Percentiles rank a stretch among this genome's conserved stretches.
These are phyloP conservation scores for Catocala sponsa DNA, from an alignment of 2,888 invertebrate genomes.

Conservation along the genomic window DNA sequence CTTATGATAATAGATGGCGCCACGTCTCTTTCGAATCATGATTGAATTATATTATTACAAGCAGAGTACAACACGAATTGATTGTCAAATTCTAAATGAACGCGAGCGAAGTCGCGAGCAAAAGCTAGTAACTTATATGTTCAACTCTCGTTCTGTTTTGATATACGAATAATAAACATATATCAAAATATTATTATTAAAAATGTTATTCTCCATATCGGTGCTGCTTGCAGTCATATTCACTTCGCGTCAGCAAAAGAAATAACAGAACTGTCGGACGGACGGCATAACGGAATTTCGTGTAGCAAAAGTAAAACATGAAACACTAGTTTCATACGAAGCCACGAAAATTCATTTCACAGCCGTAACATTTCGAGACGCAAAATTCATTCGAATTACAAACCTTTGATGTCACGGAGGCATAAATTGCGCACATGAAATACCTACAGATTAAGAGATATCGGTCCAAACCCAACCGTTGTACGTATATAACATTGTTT, in stretches of 20 bases:
- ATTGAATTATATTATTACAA: no score
- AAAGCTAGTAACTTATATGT: no score
- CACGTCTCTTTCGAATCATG: no score
- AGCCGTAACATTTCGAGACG: conserved; percentile 16
- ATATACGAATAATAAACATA: background rate
- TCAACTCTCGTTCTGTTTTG: no score
- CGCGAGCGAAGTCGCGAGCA: no score
- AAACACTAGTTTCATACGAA: conserved; percentile 14
- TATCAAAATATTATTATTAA: conserved; percentile 10
- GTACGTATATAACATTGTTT: conserved; percentile 63
- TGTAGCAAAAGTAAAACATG: conserved; percentile 9
- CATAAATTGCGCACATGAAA: conserved; percentile 54
- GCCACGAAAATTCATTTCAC: conserved; percentile 17
- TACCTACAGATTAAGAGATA: conserved; percentile 65
- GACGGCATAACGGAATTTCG: conserved; percentile 3
- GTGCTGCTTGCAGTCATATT: conserved; percentile 4
- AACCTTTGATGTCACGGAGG: conserved; percentile 50
- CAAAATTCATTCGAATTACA: conserved; percentile 36
- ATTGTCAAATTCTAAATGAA: no score
- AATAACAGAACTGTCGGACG: conserved; percentile 7
- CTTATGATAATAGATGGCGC: no score
- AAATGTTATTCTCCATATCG: background rate
- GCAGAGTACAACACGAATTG: no score
- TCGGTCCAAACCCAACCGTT: conserved; percentile 60
- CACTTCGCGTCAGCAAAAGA: background rate